These are phyloP conservation scores for Sacculina carcini DNA, from an alignment of 2,888 invertebrate genomes.

Conservation along the genomic window DNA sequence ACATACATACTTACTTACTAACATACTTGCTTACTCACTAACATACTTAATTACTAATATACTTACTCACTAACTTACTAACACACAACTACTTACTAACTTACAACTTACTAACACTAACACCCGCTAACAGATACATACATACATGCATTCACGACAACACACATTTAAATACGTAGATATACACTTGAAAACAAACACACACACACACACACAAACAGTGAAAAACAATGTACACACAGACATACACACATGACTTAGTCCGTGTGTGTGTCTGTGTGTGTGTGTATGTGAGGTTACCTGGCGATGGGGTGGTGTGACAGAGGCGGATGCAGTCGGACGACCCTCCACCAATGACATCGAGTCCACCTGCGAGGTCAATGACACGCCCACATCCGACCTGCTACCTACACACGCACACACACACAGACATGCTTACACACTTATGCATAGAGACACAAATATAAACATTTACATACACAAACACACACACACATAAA, in stretches of 20 bases:
- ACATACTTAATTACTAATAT: no score
- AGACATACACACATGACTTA: no score
- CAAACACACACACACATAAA: neutral
- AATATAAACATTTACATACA: neutral
- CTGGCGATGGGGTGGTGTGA: no score
- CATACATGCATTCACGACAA: neutral
- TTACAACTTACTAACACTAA: no score
- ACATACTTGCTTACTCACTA: no score
- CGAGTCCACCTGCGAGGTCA: neutral
- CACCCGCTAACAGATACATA: neutral
- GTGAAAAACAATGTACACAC: no score
- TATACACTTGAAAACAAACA: neutral
- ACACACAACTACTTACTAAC: no score
- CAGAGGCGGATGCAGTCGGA: no score
- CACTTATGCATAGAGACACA: neutral
- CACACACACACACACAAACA: neutral
- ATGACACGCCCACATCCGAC: neutral
- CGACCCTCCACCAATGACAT: no score
- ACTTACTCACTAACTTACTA: no score
- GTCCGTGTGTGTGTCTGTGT: neutral
- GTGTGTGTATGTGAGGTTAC: no score
- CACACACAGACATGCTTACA: neutral
- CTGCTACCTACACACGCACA: neutral
- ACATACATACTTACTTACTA: no score
- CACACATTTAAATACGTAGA: neutral